Percentiles rank a stretch among this genome's conserved stretches.
phyloP scores from a whole-genome alignment of 2,888 invertebrate genomes.

The Drepana falcataria region DNA sequence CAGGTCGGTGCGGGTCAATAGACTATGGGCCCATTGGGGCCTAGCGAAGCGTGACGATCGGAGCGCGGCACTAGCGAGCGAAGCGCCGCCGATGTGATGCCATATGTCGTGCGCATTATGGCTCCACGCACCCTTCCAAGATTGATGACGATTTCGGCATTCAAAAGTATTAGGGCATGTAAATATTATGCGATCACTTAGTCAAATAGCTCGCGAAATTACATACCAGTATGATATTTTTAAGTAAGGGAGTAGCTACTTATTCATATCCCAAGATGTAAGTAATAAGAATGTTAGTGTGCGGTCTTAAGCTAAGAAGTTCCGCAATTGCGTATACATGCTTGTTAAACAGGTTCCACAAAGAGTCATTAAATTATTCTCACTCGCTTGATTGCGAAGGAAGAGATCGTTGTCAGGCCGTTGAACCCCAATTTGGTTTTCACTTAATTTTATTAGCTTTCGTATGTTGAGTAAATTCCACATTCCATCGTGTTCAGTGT shows the following conservation, averaged over 20 bases:
- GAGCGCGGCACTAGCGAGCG: constrained; percentile 30
- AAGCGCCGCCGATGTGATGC: constrained; percentile 37
- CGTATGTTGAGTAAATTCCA: constrained; percentile 28
- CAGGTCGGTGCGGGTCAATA: constrained; percentile 64
- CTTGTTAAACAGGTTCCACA: constrained; percentile 31
- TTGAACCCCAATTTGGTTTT: constrained; percentile 52
- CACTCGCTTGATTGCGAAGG: constrained; percentile 37
- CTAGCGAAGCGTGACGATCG: constrained; percentile 54
- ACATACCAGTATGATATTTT: constrained; percentile 14
- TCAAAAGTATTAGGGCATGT: constrained; percentile 73
- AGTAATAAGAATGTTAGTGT: neutral
- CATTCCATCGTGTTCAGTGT: constrained; percentile 5
- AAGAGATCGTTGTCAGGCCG: constrained; percentile 50
- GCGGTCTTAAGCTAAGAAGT: neutral
- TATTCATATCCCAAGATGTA: neutral
- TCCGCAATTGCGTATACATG: neutral
- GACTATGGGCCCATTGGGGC: constrained; percentile 42
- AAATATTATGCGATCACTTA: constrained; percentile 75
- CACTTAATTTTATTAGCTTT: constrained; percentile 49
- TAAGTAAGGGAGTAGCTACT: neutral
- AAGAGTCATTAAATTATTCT: constrained; percentile 50
- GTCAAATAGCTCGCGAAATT: constrained; percentile 62
- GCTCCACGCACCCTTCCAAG: constrained; percentile 61
- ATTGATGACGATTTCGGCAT: constrained; percentile 71
- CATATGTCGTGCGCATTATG: constrained; percentile 73